A percentile compares a stretch with the other conserved stretches of the same genome.
Evolutionary conservation across 2,888 invertebrate genomes (phyloP).

Genomic region (Hedya salicella): DNA sequence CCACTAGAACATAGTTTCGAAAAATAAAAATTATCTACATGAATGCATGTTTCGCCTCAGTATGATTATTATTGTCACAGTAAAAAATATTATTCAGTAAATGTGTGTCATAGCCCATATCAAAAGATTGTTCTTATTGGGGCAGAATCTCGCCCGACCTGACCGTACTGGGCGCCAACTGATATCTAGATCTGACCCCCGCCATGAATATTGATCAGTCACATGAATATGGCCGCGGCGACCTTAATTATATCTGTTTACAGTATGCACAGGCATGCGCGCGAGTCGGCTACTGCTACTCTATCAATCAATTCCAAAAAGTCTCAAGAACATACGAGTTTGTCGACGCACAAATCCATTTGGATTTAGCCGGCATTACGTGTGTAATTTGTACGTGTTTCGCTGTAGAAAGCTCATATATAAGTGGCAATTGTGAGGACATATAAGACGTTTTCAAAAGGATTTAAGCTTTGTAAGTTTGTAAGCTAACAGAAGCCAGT

Average conservation of each 20-base stretch:
- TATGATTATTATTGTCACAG: no score
- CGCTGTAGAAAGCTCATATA: not conserved
- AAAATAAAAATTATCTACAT: no score
- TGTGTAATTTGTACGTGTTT: not conserved
- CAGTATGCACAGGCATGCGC: conserved; percentile 66
- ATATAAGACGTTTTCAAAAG: not conserved
- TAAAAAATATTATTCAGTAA: not conserved
- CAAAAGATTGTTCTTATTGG: conserved; percentile 17
- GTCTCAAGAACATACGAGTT: not conserved
- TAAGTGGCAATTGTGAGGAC: not conserved
- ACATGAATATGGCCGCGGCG: conserved; percentile 65
- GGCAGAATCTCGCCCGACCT: conserved; percentile 53
- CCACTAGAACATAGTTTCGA: no score
- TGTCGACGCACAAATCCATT: not conserved
- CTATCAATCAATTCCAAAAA: not conserved
- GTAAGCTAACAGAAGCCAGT: conserved; percentile 7
- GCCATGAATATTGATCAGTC: conserved; percentile 70
- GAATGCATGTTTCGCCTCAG: no score
- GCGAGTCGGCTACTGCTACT: conserved; percentile 46
- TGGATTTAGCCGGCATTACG: not conserved
- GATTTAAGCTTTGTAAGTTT: not conserved
- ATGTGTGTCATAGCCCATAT: not conserved
- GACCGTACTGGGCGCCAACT: conserved; percentile 50
- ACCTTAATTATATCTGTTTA: conserved; percentile 75
- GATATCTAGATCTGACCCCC: conserved; percentile 66